phyloP scores from a whole-genome alignment of 2,797 vertebrate species.

The Myotis planiceps region DNA sequence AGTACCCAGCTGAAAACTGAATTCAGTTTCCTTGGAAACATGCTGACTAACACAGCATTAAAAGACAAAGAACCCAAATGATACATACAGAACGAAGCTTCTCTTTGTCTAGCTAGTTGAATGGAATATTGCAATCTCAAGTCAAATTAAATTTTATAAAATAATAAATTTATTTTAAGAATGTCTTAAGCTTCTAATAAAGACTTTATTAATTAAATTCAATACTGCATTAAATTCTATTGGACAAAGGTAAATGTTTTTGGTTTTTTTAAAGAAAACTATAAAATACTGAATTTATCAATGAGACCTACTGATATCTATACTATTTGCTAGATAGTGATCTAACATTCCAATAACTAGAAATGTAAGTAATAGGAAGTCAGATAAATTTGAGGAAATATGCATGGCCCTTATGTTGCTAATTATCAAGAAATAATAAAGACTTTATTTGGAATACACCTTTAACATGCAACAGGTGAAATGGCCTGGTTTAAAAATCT shows the following conservation, averaged over 20 bases:
- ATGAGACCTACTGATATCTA: background rate
- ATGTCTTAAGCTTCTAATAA: background rate
- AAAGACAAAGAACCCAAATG: background rate
- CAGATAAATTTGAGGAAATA: background rate
- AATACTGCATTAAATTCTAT: background rate
- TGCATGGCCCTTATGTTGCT: background rate
- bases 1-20: background rate
- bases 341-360: background rate
- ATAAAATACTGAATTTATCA: background rate
- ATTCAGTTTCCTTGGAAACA: slow-evolving; percentile 37
- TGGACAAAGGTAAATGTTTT: background rate
- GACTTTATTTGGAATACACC: background rate
- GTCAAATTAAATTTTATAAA: slow-evolving; percentile 33
- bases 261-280: background rate
- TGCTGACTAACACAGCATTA: background rate
- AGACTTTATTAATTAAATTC: background rate
- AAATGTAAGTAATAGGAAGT: background rate
- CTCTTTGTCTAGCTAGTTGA: background rate
- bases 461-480: background rate
- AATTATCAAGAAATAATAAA: background rate
- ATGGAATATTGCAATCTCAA: background rate
- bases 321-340: background rate
- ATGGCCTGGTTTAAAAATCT: background rate
- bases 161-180: slow-evolving; percentile 26
- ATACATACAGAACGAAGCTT: background rate